Percentiles rank a stretch among this genome's conserved stretches.
These are phyloP conservation scores for Enteromius afrohamiltoni DNA, from an alignment of 2,797 vertebrate genomes.

Conservation along the genomic window DNA sequence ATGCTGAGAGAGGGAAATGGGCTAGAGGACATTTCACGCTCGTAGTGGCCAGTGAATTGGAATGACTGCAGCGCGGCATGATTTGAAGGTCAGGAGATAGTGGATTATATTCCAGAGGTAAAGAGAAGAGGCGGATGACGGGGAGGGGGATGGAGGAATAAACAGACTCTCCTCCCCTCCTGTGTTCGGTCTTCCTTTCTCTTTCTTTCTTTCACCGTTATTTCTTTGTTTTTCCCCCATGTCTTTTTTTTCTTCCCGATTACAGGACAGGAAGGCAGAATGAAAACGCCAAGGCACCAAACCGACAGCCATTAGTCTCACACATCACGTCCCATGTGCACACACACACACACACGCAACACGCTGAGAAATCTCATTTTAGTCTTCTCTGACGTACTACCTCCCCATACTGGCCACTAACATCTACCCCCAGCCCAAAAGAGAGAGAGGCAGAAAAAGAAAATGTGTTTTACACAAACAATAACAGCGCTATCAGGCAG, in stretches of 20 bases:
- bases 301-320: conserved; percentile 72
- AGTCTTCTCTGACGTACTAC: conserved; percentile 34
- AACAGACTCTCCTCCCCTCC: conserved; percentile 46
- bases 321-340: conserved; percentile 61
- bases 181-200: conserved; percentile 59
- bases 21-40: conserved; percentile 85
- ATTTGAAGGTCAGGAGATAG: conserved; percentile 86
- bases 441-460: conserved; percentile 39
- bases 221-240: conserved; percentile 46
- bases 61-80: conserved; percentile 82
- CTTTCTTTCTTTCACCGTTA: conserved; percentile 31
- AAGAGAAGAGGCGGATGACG: conserved; percentile 73
- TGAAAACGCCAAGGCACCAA: conserved; percentile 69
- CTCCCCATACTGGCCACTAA: conserved; percentile 30
- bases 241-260: conserved; percentile 69
- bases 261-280: conserved; percentile 76
- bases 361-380: conserved; percentile 61
- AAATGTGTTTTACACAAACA: conserved; percentile 60
- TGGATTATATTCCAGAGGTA: conserved; percentile 81
- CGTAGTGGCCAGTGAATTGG: conserved; percentile 82
- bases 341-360: conserved; percentile 43
- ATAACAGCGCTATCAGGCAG: conserved; percentile 59
- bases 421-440: conserved; percentile 36
- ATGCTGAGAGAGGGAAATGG: conserved; percentile 82
- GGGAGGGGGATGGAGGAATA: conserved; percentile 67